These are phyloP conservation scores for Columba janthina DNA, from an alignment of 2,113 vertebrate genomes.

Conservation along the genomic window DNA sequence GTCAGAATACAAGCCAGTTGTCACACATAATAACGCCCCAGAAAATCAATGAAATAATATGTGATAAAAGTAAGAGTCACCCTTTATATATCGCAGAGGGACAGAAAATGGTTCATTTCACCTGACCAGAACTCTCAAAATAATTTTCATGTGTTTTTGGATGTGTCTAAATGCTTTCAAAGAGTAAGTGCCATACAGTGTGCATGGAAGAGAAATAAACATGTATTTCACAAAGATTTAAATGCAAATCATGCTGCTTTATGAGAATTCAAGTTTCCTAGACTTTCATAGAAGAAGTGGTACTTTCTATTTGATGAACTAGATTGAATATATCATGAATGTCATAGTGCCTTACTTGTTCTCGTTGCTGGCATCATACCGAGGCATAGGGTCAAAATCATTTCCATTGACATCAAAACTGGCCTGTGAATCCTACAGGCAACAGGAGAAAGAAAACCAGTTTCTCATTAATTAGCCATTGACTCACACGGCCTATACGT, in stretches of 20 bases:
- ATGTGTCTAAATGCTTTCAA: background rate
- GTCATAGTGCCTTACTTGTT: constrained; percentile 91
- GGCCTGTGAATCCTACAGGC: constrained; percentile 89
- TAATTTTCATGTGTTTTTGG: background rate
- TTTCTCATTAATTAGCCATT: constrained; percentile 59
- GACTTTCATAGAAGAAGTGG: background rate
- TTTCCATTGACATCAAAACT: constrained; percentile 99
- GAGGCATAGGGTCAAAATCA: constrained; percentile 97
- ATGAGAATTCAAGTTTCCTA: background rate
- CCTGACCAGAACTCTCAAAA: background rate
- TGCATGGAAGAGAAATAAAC: background rate
- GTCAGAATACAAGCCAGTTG: background rate
- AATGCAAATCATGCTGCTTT: background rate
- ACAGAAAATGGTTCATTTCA: background rate
- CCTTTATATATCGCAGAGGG: background rate
- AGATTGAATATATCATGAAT: background rate
- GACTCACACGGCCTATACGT: constrained; percentile 32
- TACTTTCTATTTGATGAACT: background rate
- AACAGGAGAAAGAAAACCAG: constrained; percentile 53
- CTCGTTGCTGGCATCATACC: constrained; percentile 97
- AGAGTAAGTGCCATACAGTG: background rate
- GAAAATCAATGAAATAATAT: background rate
- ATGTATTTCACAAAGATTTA: background rate
- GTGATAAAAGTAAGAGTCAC: background rate
- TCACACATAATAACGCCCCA: background rate